phyloP scores from a whole-genome alignment of 2,113 vertebrate species.

The Poicephalus gulielmi region DNA sequence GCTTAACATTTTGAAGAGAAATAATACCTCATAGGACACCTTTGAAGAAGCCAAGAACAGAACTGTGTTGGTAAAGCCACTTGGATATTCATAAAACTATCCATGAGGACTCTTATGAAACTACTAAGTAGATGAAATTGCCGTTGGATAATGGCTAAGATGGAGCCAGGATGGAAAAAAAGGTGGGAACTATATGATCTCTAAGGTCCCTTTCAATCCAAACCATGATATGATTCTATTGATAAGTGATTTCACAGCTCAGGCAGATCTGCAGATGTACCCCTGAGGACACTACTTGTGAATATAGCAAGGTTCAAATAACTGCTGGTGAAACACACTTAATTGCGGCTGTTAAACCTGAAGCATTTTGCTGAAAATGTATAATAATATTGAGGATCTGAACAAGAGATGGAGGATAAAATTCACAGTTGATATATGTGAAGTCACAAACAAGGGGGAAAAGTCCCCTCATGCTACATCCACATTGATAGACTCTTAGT shows the following conservation, averaged over 20 bases:
- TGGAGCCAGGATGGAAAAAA: neutral
- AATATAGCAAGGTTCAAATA: neutral
- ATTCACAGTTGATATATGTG: neutral
- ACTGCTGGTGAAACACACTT: neutral
- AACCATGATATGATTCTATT: neutral
- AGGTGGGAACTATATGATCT: neutral
- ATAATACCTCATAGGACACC: neutral
- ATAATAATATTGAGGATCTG: neutral
- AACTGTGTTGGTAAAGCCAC: neutral
- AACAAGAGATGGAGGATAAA: neutral
- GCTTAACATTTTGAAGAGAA: neutral
- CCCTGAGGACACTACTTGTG: neutral
- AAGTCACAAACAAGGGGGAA: neutral
- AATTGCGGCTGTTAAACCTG: neutral
- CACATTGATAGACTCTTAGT: neutral
- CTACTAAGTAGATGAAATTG: neutral
- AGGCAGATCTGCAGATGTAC: neutral
- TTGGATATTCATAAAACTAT: neutral
- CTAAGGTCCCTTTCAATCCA: neutral
- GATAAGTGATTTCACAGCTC: neutral
- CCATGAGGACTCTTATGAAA: neutral
- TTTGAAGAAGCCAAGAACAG: neutral
- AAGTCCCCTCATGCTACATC: neutral
- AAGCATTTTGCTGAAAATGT: neutral
- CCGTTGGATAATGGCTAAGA: neutral